These are phyloP conservation scores for Natator depressus DNA, from an alignment of 2,113 vertebrate species.

Conservation along the genomic window DNA sequence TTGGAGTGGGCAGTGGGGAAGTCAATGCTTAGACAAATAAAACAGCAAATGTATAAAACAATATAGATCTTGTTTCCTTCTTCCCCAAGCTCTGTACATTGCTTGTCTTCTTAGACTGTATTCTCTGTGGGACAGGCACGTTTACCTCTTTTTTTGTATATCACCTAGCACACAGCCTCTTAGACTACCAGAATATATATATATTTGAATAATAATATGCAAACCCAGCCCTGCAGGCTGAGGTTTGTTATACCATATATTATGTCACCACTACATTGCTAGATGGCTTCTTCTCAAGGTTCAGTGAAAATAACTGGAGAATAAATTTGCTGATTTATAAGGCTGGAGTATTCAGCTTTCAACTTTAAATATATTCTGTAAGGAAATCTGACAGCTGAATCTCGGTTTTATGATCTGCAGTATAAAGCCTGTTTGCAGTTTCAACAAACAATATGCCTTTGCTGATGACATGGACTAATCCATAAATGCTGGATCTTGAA, in stretches of 20 bases:
- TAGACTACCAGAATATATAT: slow-evolving; percentile 27
- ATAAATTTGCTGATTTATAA: neutral
- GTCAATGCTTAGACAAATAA: neutral
- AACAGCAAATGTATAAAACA: neutral
- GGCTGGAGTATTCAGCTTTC: neutral
- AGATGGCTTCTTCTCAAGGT: neutral
- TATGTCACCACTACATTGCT: neutral
- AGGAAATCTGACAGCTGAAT: neutral
- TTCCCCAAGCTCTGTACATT: neutral
- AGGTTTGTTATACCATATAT: neutral
- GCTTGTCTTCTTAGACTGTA: neutral
- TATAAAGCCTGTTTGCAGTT: neutral
- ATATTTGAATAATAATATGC: slow-evolving; percentile 27
- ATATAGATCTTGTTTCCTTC: neutral
- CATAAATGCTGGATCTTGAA: neutral
- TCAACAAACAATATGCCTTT: neutral
- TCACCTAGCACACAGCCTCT: neutral
- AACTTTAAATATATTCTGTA: neutral
- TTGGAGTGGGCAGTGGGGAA: neutral
- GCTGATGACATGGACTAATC: neutral
- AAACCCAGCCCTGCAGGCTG: neutral
- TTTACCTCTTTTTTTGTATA: neutral
- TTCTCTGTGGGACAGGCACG: neutral
- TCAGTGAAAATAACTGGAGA: slow-evolving; percentile 21
- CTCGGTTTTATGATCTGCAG: neutral